Percentiles rank a stretch among this genome's conserved stretches.
Evolutionary conservation across 2,888 invertebrate genomes (phyloP).

Genomic region (Phortica magna): DNA sequence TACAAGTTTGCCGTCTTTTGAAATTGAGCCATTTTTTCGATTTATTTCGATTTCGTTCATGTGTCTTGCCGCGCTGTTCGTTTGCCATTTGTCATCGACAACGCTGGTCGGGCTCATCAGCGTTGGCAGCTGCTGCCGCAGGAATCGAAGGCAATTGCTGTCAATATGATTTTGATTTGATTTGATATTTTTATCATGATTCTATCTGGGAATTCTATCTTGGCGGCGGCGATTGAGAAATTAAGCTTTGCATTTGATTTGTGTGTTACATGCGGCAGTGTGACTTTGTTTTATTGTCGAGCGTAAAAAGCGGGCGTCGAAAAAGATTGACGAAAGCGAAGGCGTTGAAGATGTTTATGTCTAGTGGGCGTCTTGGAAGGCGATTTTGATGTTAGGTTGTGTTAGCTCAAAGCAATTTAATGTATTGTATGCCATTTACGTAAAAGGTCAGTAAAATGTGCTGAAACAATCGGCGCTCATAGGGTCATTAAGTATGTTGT

Average conservation of each 20-base stretch:
- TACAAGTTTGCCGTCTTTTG: conserved; percentile 3
- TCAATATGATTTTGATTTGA: conserved; percentile 30
- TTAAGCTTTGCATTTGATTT: conserved; percentile 5
- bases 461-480: too few species aligned
- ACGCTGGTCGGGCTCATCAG: not conserved
- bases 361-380: too few species aligned
- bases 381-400: too few species aligned
- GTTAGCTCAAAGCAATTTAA: too few species aligned
- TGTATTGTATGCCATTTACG: too few species aligned
- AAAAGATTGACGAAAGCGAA: too few species aligned
- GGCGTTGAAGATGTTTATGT: too few species aligned
- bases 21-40: conserved; percentile 3
- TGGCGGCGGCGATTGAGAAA: not conserved
- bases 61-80: not conserved
- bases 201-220: not conserved
- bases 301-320: too few species aligned
- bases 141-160: conserved; percentile 25
- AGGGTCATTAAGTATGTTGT: too few species aligned
- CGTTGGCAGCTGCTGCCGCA: conserved; percentile 10
- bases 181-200: conserved; percentile 30
- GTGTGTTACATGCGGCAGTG: not conserved
- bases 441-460: too few species aligned
- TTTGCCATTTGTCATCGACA: conserved; percentile 12
- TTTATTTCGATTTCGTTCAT: not conserved
- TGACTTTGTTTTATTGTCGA: not conserved